A percentile compares a stretch with the other conserved stretches of the same genome.
Evolutionary conservation across 1,140 invertebrate genomes (phyloP).

Genomic region (Phthorimaea operculella): DNA sequence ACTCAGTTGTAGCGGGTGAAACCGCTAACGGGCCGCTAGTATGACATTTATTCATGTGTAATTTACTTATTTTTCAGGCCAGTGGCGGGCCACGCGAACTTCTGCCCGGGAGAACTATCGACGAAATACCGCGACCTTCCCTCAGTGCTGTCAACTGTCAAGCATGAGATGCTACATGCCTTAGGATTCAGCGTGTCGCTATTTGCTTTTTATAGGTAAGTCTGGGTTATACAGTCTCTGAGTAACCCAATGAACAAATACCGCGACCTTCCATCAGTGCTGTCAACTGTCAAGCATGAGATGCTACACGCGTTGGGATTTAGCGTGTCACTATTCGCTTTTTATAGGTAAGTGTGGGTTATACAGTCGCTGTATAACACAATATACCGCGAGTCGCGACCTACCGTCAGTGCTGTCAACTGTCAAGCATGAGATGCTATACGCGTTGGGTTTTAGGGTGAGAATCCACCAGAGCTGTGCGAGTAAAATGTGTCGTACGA

Average conservation of each 20-base stretch:
- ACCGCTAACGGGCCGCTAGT: too few species aligned
- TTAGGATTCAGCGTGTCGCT: slow-evolving; percentile 95
- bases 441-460: slow-evolving; percentile 96
- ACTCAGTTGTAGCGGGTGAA: too few species aligned
- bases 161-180: slow-evolving; percentile 99
- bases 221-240: neutral
- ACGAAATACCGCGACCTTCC: slow-evolving; percentile 93
- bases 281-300: slow-evolving; percentile 99
- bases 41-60: too few species aligned
- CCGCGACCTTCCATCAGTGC: slow-evolving; percentile 91
- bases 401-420: slow-evolving; percentile 93
- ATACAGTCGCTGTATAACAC: too few species aligned
- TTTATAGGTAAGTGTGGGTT: slow-evolving; percentile 73
- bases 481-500: too few species aligned
- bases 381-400: slow-evolving; percentile 90
- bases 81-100: slow-evolving; percentile 97
- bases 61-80: slow-evolving; percentile 76
- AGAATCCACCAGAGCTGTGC: too few species aligned
- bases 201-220: slow-evolving; percentile 88
- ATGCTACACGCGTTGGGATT: slow-evolving; percentile 98
- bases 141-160: slow-evolving; percentile 94
- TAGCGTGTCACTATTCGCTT: slow-evolving; percentile 94
- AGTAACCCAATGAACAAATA: too few species aligned
- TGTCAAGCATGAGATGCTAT: slow-evolving; percentile 98
- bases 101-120: slow-evolving; percentile 95